Conservation (phyloP, 2,888 invertebrate genomes). For the Drosophila hamatofila region DNA sequence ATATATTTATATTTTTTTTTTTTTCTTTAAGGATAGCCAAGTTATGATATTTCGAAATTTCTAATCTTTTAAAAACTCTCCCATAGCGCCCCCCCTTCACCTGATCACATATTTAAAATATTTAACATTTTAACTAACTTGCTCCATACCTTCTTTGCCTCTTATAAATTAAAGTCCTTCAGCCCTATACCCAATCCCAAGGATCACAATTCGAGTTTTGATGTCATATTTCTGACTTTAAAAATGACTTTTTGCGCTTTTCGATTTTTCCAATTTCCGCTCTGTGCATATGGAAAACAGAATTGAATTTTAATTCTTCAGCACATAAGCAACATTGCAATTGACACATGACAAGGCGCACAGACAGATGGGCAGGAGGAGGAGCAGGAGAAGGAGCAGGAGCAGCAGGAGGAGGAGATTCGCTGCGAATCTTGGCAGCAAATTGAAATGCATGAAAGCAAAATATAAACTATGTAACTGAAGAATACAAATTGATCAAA, state of each 20-base stretch:
- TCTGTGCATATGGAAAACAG: conserved; percentile 63
- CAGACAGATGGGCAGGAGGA: not conserved
- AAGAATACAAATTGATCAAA: conserved; percentile 77
- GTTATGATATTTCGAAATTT: too few species aligned
- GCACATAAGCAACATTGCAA: conserved; percentile 58
- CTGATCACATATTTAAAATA: not conserved
- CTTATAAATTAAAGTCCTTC: not conserved
- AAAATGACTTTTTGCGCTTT: conserved; percentile 16
- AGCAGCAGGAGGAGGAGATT: not conserved
- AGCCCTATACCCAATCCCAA: not conserved
- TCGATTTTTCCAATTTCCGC: conserved; percentile 68
- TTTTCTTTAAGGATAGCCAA: too few species aligned
- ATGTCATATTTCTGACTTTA: conserved; percentile 3
- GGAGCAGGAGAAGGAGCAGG: not conserved
- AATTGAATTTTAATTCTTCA: conserved; percentile 72
- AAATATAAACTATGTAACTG: conserved; percentile 69
- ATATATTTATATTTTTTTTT: too few species aligned
- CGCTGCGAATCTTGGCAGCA: conserved; percentile 26
- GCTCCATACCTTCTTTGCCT: not conserved
- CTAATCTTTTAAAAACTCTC: too few species aligned
- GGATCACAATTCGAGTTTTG: not conserved
- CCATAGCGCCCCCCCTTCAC: too few species aligned
- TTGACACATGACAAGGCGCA: conserved; percentile 73
- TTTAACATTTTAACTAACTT: not conserved
- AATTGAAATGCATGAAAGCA: conserved; percentile 73